phyloP scores from a whole-genome alignment of 2,113 vertebrate species.

The Myrmophylax atrothorax region DNA sequence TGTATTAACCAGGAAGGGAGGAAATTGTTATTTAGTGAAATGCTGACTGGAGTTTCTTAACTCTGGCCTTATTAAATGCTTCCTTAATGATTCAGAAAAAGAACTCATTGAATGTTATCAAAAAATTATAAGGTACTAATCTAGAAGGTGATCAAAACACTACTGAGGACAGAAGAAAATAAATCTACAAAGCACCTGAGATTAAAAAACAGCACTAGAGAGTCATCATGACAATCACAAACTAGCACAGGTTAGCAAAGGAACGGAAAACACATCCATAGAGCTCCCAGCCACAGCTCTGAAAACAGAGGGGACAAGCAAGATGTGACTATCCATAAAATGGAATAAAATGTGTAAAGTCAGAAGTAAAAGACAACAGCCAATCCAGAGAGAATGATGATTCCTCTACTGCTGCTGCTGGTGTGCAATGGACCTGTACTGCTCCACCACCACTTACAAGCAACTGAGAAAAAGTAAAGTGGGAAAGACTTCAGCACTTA shows the following conservation, averaged over 20 bases:
- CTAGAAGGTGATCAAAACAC: not conserved
- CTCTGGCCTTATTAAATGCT: not conserved
- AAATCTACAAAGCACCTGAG: not conserved
- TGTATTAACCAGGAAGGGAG: not conserved
- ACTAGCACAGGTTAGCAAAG: not conserved
- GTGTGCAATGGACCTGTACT: not conserved
- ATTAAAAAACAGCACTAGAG: not conserved
- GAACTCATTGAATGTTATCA: not conserved
- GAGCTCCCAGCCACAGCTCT: not conserved
- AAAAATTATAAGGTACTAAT: not conserved
- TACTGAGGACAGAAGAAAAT: not conserved
- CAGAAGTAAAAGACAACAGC: not conserved
- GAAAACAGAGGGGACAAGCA: rapidly evolving
- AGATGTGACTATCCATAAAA: not conserved
- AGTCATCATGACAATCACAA: not conserved
- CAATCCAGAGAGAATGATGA: not conserved
- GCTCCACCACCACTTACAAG: not conserved
- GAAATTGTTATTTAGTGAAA: not conserved
- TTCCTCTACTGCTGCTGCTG: not conserved
- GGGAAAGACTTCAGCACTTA: not conserved
- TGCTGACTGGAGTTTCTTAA: not conserved
- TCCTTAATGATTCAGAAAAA: conserved; percentile 1
- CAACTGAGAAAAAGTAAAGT: not conserved
- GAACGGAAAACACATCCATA: not conserved
- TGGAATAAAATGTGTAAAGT: not conserved